Conservation (phyloP, 2,113 vertebrate species). For the Prietella phreatophila region DNA sequence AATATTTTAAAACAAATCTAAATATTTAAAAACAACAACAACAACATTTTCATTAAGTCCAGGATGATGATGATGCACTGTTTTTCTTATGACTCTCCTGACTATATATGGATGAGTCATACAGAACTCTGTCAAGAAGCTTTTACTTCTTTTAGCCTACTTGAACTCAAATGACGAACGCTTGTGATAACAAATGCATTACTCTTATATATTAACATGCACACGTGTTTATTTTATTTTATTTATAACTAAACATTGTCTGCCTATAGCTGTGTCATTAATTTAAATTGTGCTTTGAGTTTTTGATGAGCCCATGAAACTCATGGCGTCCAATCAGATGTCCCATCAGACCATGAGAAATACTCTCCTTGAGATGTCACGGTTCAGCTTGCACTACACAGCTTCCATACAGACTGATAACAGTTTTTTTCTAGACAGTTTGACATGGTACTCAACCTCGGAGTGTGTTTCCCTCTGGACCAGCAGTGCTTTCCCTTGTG, state of each 20-base stretch:
- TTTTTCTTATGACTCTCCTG: conserved; percentile 31
- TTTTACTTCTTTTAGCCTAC: neutral
- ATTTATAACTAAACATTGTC: neutral
- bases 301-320: neutral
- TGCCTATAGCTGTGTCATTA: neutral
- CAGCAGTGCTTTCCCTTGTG: conserved; percentile 21
- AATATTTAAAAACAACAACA: too few species aligned
- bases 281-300: neutral
- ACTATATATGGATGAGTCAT: conserved; percentile 7
- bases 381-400: neutral
- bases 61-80: conserved; percentile 1
- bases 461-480: conserved; percentile 15
- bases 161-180: neutral
- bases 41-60: neutral
- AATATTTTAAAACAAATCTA: too few species aligned
- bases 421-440: conserved; percentile 30
- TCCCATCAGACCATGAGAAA: neutral
- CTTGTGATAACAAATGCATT: neutral
- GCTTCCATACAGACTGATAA: neutral
- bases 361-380: neutral
- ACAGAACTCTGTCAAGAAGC: conserved; percentile 1
- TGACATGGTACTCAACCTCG: neutral
- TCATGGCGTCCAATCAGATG: neutral
- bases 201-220: neutral
- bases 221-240: neutral